Evolutionary conservation across 2,888 invertebrate species (phyloP), one percentile per base, ranked within the genome.

Genomic region (Drosophila crucigera): DNA sequence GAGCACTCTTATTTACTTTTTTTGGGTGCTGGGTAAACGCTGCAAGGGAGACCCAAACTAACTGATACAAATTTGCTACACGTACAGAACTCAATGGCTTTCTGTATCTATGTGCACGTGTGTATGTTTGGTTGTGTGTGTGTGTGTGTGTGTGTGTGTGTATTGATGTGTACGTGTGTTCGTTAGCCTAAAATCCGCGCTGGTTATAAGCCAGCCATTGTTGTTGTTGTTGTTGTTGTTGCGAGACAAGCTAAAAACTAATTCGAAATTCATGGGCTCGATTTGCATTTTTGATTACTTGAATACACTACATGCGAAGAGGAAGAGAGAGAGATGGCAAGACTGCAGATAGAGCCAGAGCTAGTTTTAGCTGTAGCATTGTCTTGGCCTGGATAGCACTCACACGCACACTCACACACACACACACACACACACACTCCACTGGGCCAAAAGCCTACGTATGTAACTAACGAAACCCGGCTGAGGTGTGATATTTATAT

Each of bases 231-330:
- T 70, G 55, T 70, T 73, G 77, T 49, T 68, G 68, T 50, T 78
- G 63, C 56, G 65, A 68, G 64, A 60, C 74, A 33, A 83, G 83
- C 79, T 83, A 80, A 85, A 89, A 90, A 88, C 88, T 91, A 83
- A 92, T 92, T 91, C 89, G 88, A 88, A 92, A 92, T 90, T 92
- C 92, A 91, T 91, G 92, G 91, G 89, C 90, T 92, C 91, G 89
- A 92, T 92, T 92, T 92, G 92, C 92, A 92, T 92, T 92, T 92
- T 92, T 92, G 92, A 92, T 92, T 92, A 91, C 91, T 91, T 82
- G 84, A 88, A 91, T 86, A 85, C 78, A 78, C 75, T 75, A 68
- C 62, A 80, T 43, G 60, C 52, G 35, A 16, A 58, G 11, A 50
- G 54, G 30, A 4, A n/a, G 30, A 7, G 14, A 53, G 53, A 28